phyloP scores from a whole-genome alignment of 2,888 invertebrate genomes.

The Acronicta psi region DNA sequence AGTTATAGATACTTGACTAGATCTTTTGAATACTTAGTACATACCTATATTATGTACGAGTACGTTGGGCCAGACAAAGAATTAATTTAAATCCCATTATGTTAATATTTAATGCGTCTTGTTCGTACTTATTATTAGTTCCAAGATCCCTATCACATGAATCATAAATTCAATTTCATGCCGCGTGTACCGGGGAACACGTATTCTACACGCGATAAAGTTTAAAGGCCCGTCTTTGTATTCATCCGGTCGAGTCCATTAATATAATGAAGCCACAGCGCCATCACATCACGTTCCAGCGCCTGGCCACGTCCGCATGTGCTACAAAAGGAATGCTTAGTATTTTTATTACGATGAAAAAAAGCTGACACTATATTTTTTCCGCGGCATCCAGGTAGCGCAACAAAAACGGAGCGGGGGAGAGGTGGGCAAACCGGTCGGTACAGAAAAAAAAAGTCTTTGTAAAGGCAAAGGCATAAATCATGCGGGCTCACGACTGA shows the following conservation, averaged over 20 bases:
- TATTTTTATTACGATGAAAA: slow-evolving; percentile 85
- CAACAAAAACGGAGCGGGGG: slow-evolving; percentile 76
- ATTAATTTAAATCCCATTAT: slow-evolving; percentile 23
- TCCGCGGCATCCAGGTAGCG: slow-evolving; percentile 83
- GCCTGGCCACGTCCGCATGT: slow-evolving; percentile 83
- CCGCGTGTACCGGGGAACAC: slow-evolving; percentile 72
- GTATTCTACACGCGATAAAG: slow-evolving; percentile 78
- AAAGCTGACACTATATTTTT: slow-evolving; percentile 84
- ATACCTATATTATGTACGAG: slow-evolving; percentile 12
- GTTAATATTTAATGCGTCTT: not conserved
- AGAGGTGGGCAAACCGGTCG: slow-evolving; percentile 79
- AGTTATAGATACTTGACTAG: no score
- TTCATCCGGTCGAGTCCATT: slow-evolving; percentile 86
- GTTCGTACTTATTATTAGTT: slow-evolving; percentile 47
- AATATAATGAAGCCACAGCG: slow-evolving; percentile 87
- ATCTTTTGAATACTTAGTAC: no score
- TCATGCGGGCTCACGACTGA: slow-evolving; percentile 84
- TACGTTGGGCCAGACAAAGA: slow-evolving; percentile 9
- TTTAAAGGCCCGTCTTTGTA: slow-evolving; percentile 85
- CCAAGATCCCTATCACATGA: slow-evolving; percentile 59
- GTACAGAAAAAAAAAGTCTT: slow-evolving; percentile 77
- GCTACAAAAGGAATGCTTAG: slow-evolving; percentile 85
- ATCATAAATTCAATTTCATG: slow-evolving; percentile 74
- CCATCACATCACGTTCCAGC: slow-evolving; percentile 82
- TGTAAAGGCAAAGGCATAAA: slow-evolving; percentile 83